phyloP scores from a whole-genome alignment of 2,797 vertebrate genomes.

The Anabas testudineus region DNA sequence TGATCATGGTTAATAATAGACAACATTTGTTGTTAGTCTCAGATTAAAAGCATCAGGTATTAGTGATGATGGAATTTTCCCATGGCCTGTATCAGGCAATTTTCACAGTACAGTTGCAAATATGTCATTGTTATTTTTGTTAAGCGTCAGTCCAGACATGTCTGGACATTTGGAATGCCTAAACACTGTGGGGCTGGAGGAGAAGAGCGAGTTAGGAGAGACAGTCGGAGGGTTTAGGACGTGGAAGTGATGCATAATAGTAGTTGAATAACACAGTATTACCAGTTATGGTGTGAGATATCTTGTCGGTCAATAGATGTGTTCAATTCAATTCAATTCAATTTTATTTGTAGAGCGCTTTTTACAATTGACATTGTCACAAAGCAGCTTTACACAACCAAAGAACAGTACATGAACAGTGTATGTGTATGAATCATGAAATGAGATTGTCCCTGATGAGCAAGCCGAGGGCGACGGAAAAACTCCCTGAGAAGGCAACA shows the following conservation, averaged over 20 bases:
- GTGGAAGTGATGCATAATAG: neutral
- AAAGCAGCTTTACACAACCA: too few relatives aligned
- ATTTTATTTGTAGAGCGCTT: too few relatives aligned
- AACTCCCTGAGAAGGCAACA: too few relatives aligned
- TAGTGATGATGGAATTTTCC: constrained; percentile 8
- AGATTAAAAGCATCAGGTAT: neutral
- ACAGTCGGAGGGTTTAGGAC: neutral
- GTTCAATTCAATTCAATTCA: too few relatives aligned
- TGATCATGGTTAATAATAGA: too few relatives aligned
- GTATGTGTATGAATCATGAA: too few relatives aligned
- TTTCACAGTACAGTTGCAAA: constrained; percentile 24
- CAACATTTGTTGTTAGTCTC: too few relatives aligned
- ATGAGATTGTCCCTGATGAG: too few relatives aligned
- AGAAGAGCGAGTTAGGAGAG: neutral
- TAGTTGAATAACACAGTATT: neutral
- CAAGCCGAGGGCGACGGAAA: too few relatives aligned
- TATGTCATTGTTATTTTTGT: constrained; percentile 49
- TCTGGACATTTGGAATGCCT: constrained; percentile 33
- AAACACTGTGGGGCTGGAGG: constrained; percentile 2
- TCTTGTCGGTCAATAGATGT: too few relatives aligned
- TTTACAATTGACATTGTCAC: too few relatives aligned
- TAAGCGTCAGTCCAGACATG: constrained; percentile 24
- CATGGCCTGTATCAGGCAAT: constrained; percentile 19
- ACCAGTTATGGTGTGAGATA: neutral
- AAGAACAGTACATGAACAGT: too few relatives aligned